Evolutionary conservation across 2,888 invertebrate genomes (phyloP).

Genomic region (Hypolimnas misippus): DNA sequence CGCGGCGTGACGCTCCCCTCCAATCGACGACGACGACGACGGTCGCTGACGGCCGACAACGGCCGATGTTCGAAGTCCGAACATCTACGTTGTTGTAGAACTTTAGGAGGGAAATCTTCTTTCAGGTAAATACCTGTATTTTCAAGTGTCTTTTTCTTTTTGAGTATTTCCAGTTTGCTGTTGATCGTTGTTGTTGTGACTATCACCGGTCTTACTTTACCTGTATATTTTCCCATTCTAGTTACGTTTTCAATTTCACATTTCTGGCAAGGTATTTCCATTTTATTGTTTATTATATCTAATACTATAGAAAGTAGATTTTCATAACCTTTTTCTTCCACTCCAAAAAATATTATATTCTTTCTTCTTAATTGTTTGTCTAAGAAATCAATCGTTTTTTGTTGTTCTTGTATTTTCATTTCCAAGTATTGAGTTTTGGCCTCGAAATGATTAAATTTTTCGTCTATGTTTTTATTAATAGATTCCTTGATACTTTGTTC

Average conservation of each 20-base stretch:
- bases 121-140: constrained; percentile 39
- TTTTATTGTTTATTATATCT: constrained; percentile 33
- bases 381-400: constrained; percentile 42
- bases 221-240: constrained; percentile 31
- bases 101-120: constrained; percentile 41
- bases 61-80: no score
- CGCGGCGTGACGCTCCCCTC: no score
- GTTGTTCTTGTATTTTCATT: constrained; percentile 42
- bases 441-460: constrained; percentile 40
- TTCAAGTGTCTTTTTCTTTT: constrained; percentile 35
- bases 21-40: no score
- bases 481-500: constrained; percentile 44
- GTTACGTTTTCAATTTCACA: constrained; percentile 37
- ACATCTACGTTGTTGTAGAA: constrained; percentile 45
- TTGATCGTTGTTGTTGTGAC: constrained; percentile 37
- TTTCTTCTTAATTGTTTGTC: constrained; percentile 42
- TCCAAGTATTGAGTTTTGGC: constrained; percentile 33
- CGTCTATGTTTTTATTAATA: constrained; percentile 44
- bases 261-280: constrained; percentile 33
- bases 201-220: constrained; percentile 34
- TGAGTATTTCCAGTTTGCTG: constrained; percentile 43
- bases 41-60: no score
- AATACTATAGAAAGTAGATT: constrained; percentile 22
- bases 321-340: constrained; percentile 39
- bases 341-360: constrained; percentile 46